These are phyloP conservation scores for Esperia sulphurella DNA, from an alignment of 2,888 invertebrate species.

Conservation along the genomic window DNA sequence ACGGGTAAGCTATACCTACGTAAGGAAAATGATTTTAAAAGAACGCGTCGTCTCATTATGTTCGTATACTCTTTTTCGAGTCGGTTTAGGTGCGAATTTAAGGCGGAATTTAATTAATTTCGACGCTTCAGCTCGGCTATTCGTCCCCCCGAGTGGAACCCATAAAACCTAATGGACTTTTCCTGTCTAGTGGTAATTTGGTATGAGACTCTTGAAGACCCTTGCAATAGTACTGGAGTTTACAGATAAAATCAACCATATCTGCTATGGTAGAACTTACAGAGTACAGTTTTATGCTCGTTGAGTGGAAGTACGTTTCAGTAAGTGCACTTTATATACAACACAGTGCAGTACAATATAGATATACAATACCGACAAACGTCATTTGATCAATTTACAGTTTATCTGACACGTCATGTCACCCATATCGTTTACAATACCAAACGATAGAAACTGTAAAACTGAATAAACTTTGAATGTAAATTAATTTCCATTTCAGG, in stretches of 20 bases:
- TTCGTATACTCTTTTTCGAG: conserved; percentile 32
- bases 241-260: conserved; percentile 33
- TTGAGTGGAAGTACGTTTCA: no score
- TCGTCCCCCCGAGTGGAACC: conserved; percentile 60
- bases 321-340: no score
- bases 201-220: conserved; percentile 46
- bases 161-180: conserved; percentile 77
- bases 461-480: not conserved
- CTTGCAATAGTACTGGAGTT: conserved; percentile 53
- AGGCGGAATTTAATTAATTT: conserved; percentile 69
- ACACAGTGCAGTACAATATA: no score
- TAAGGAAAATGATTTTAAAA: conserved; percentile 4
- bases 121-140: conserved; percentile 58
- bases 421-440: no score
- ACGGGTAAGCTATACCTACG: no score
- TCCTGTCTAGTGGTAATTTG: conserved; percentile 70
- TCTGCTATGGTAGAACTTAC: not conserved
- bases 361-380: no score
- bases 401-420: no score
- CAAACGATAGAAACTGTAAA: no score
- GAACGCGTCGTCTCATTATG: conserved; percentile 27
- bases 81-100: conserved; percentile 51
- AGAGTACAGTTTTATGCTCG: no score
- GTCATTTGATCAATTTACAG: no score
- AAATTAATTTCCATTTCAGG: conserved; percentile 9